Conservation (phyloP, 2,888 invertebrate species). For the Chrysolina oricalcia region DNA sequence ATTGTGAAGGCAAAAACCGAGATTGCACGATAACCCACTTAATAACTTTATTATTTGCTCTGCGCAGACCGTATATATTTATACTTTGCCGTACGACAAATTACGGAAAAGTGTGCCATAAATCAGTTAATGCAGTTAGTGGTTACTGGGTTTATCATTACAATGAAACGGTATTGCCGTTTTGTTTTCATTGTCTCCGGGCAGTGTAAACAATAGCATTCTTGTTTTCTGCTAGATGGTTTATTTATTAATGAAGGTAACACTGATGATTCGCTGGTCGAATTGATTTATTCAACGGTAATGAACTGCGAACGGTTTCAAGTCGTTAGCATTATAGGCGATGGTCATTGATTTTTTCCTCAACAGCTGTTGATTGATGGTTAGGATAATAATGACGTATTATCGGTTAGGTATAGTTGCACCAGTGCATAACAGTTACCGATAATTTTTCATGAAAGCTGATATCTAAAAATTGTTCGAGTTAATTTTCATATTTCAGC, state of each 20-base stretch:
- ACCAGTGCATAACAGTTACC: too few relatives aligned
- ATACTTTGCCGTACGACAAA: slow-evolving; percentile 46
- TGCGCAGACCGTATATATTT: slow-evolving; percentile 36
- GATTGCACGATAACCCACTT: slow-evolving; percentile 56
- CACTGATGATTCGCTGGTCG: not conserved
- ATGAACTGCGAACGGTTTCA: not conserved
- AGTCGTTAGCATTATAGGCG: too few relatives aligned
- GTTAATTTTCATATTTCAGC: too few relatives aligned
- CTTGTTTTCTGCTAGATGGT: slow-evolving; percentile 28
- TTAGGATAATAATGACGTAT: too few relatives aligned
- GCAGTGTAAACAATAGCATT: slow-evolving; percentile 24
- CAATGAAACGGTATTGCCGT: slow-evolving; percentile 36
- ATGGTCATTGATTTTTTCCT: not conserved
- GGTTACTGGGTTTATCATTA: slow-evolving; percentile 38
- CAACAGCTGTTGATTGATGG: not conserved
- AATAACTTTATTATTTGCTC: slow-evolving; percentile 55
- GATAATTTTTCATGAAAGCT: too few relatives aligned
- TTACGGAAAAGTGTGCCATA: slow-evolving; percentile 46
- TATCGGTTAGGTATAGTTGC: too few relatives aligned
- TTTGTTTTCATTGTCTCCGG: slow-evolving; percentile 34
- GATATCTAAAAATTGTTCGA: too few relatives aligned
- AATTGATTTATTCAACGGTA: slow-evolving; percentile 15
- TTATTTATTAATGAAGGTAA: slow-evolving; percentile 20
- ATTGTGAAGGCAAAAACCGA: slow-evolving; percentile 57
- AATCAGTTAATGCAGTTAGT: slow-evolving; percentile 42